Percentiles rank a stretch among this genome's conserved stretches.
These are phyloP conservation scores for Gracilinanus agilis DNA, from an alignment of 2,113 vertebrate genomes.

Conservation along the genomic window DNA sequence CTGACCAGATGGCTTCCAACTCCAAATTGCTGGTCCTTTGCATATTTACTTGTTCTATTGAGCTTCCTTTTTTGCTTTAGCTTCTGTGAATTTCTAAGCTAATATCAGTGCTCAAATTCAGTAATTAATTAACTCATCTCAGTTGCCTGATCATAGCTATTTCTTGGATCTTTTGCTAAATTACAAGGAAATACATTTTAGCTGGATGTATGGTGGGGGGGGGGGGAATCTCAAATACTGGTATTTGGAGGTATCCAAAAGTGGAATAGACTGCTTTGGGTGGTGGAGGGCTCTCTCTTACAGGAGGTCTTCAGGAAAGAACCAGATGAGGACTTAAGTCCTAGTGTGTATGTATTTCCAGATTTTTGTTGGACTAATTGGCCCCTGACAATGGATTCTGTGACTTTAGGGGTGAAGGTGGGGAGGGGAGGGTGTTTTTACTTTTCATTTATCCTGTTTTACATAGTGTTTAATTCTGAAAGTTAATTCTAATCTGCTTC, in stretches of 20 bases:
- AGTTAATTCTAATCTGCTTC: neutral
- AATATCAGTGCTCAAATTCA: neutral
- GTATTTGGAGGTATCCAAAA: neutral
- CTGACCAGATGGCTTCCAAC: neutral
- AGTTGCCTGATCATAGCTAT: neutral
- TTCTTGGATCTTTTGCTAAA: neutral
- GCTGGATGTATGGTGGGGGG: neutral
- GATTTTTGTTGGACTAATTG: neutral
- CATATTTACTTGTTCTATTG: neutral
- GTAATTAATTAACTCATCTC: neutral
- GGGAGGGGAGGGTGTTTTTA: neutral
- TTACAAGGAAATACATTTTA: neutral
- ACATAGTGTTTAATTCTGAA: neutral
- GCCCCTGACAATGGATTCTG: neutral
- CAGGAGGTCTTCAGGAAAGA: neutral
- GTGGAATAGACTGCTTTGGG: neutral
- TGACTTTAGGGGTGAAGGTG: neutral
- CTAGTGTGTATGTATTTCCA: neutral
- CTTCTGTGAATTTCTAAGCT: neutral
- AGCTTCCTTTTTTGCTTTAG: neutral
- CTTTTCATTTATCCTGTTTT: neutral
- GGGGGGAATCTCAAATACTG: neutral
- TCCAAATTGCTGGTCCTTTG: neutral
- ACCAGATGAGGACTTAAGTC: neutral
- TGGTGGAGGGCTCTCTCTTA: neutral